Evolutionary conservation across 64 coral and sea anemone species (phyloP).

Genomic region (Montipora cactus): DNA sequence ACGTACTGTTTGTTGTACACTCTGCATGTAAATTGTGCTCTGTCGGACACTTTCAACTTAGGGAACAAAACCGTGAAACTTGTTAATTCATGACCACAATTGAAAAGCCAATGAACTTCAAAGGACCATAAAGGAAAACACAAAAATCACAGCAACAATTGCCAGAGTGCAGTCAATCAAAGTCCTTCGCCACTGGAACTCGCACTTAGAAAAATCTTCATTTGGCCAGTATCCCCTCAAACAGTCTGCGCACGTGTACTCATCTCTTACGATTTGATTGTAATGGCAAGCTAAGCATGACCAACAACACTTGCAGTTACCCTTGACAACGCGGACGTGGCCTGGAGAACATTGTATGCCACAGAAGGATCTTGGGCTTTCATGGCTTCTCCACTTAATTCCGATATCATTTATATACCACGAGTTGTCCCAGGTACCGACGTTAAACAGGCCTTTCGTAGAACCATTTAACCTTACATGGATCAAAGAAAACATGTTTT

Average conservation of each 20-base stretch:
- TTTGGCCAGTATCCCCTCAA: conserved; percentile 82
- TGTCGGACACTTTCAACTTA: too few relatives aligned
- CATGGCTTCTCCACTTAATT: conserved; percentile 38
- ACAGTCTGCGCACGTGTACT: conserved; percentile 76
- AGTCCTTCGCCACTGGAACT: conserved; percentile 66
- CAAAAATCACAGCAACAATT: conserved; percentile 68
- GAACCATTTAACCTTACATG: conserved; percentile 39
- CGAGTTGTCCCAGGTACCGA: conserved; percentile 77
- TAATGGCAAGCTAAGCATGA: conserved; percentile 77
- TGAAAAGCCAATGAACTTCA: neutral
- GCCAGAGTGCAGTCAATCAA: conserved; percentile 57
- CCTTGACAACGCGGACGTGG: conserved; percentile 60
- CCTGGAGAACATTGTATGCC: conserved; percentile 58
- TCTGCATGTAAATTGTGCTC: too few relatives aligned
- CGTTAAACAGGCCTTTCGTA: neutral
- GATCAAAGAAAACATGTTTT: conserved; percentile 83
- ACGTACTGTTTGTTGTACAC: too few relatives aligned
- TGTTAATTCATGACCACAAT: too few relatives aligned
- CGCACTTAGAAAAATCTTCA: conserved; percentile 73
- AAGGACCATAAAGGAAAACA: conserved; percentile 65
- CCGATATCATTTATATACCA: conserved; percentile 78
- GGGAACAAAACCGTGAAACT: too few relatives aligned
- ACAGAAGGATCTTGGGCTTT: conserved; percentile 74
- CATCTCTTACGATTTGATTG: conserved; percentile 79
- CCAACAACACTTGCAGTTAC: conserved; percentile 76